Evolutionary conservation across 2,888 invertebrate genomes (phyloP).

Genomic region (Homarus gammarus): DNA sequence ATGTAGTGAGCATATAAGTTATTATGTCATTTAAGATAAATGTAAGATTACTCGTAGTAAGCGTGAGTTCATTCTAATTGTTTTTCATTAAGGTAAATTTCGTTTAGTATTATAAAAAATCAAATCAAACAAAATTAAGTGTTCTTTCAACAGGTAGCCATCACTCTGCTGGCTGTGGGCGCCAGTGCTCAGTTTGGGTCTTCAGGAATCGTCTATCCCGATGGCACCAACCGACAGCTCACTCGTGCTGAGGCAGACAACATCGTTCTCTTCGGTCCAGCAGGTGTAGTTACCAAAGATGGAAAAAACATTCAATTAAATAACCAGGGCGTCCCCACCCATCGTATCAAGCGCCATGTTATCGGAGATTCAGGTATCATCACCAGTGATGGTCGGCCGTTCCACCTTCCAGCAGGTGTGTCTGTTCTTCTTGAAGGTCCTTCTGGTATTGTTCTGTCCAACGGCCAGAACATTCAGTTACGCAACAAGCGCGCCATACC

Average conservation of each 20-base stretch:
- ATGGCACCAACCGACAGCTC: conserved; percentile 68
- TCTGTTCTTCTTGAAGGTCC: conserved; percentile 21
- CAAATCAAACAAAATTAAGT: too few relatives aligned
- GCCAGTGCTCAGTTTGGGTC: too few relatives aligned
- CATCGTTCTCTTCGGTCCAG: conserved; percentile 47
- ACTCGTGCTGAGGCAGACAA: conserved; percentile 52
- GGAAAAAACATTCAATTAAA: conserved; percentile 55
- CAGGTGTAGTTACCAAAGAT: conserved; percentile 52
- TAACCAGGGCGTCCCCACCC: too few relatives aligned
- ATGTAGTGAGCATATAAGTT: too few relatives aligned
- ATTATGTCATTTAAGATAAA: too few relatives aligned
- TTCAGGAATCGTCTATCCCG: conserved; percentile 57
- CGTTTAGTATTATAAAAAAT: too few relatives aligned
- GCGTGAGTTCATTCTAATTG: too few relatives aligned
- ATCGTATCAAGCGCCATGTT: background rate
- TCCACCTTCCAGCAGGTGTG: conserved; percentile 37
- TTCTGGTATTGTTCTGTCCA: conserved; percentile 42
- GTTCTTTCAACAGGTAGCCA: too few relatives aligned
- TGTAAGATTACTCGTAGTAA: too few relatives aligned
- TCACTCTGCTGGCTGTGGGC: too few relatives aligned
- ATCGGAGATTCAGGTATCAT: conserved; percentile 25
- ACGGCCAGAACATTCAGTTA: conserved; percentile 37
- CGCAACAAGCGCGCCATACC: background rate
- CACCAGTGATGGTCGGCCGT: conserved; percentile 16
- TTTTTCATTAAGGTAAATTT: too few relatives aligned